Percentiles rank a stretch among this genome's conserved stretches.
phyloP scores from a whole-genome alignment of 2,113 vertebrate species.

The Bubalus kerabau region DNA sequence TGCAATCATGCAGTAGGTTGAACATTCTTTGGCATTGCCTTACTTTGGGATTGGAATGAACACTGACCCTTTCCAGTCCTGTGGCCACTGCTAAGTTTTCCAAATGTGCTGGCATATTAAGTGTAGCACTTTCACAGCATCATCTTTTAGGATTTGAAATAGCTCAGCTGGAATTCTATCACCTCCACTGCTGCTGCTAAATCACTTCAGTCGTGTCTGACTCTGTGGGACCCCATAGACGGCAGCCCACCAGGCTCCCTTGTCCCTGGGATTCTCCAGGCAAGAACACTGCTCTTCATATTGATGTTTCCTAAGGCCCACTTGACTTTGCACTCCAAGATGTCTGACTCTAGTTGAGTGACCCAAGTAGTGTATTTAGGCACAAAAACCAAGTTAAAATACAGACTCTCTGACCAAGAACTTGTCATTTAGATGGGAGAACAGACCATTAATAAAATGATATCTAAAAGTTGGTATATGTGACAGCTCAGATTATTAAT shows the following conservation, averaged over 20 bases:
- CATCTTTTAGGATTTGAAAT: background rate
- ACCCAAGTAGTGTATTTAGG: background rate
- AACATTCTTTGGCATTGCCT: background rate
- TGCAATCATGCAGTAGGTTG: background rate
- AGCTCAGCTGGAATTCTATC: background rate
- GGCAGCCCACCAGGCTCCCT: no score
- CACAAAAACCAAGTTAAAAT: background rate
- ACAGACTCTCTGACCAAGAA: background rate
- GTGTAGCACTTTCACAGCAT: background rate
- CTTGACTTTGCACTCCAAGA: background rate
- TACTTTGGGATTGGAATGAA: background rate
- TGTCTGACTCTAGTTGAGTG: background rate
- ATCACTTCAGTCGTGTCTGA: no score
- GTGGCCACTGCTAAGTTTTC: background rate
- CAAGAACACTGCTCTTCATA: background rate
- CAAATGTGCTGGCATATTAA: background rate
- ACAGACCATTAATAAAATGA: background rate
- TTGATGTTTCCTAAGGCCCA: background rate
- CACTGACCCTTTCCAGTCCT: background rate
- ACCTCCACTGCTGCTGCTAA: background rate
- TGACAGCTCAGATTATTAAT: background rate
- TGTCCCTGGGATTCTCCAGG: no score
- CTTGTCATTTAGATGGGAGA: background rate
- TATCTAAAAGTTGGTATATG: background rate
- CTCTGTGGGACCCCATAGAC: no score